Base-by-base conservation (phyloP, 2,797 vertebrate genomes). In the Hybognathus amarus region DNA sequence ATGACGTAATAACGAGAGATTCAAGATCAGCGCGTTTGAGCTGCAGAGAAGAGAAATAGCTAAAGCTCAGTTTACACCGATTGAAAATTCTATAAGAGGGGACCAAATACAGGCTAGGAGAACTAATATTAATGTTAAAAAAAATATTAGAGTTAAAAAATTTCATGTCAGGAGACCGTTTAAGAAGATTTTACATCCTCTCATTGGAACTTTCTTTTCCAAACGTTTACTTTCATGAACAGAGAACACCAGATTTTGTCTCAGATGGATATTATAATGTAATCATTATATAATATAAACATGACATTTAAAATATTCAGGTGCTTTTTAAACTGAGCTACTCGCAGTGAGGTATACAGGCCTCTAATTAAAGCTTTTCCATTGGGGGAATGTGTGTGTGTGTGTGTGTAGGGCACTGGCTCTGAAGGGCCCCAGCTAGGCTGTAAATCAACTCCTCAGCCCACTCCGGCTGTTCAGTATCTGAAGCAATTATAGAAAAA, bases 401-500 rank as follows among this genome's bases (percentile, higher is more conserved):
- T 36, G 36, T 36, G 36, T 36, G 36, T 36, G 36, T 36, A 5
- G 87, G 83, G 36, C 84, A 85, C 87, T 77, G 73, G 38, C 76
- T 86, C 47, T 80, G 42, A 36, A 74, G 66, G 61, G 9, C 38
- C 70, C 20, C 20, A 76, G n/a, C 73, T 64, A 45, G 42, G 64
- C 67, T 86, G 68, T 88, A 88, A 88, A 89, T 89, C 79, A 82
- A 52, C 36, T 3, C 40, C 75, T 85, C 85, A 91, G 47, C 66
- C 24, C 54, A 24, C 66, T 70, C n/a, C 36, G 33, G 69, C 75
- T 84, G 69, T 82, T 77, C 42, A 94, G 89, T 91, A 88, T 87
- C 87, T 63, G 71, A 83, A 88, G 90, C 90, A 92, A 92, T 93
- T 92, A 92, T 88, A 86, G 90, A 92, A 90, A 93, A 92, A 90